phyloP scores from a whole-genome alignment of 2,113 vertebrate genomes.

The Hippocampus mohnikei region DNA sequence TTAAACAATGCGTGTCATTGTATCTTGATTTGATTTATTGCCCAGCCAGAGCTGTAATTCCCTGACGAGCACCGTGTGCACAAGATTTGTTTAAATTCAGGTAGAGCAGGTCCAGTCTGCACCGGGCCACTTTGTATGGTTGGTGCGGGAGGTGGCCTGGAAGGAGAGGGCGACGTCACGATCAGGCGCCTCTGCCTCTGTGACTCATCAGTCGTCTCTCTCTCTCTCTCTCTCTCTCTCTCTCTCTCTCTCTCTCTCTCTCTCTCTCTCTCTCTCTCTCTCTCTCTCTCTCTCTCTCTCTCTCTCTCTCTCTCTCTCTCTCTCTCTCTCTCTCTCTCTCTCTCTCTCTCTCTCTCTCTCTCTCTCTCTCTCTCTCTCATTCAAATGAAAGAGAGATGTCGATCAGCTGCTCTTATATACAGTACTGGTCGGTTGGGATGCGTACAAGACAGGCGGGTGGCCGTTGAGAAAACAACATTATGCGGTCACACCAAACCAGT shows the following conservation, averaged over 20 bases:
- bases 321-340: not conserved
- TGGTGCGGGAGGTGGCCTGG: conserved; percentile 18
- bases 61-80: not conserved
- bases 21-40: not conserved
- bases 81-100: not conserved
- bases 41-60: not conserved
- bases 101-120: not conserved
- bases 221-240: not conserved
- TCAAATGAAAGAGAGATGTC: too few species aligned
- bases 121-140: not conserved
- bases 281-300: not conserved
- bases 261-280: not conserved
- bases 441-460: not conserved
- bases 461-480: conserved; percentile 21
- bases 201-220: conserved; percentile 53
- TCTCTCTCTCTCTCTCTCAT: not conserved
- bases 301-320: not conserved
- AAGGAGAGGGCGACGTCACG: conserved; percentile 54
- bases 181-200: conserved; percentile 55
- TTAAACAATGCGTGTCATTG: not conserved
- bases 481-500: conserved; percentile 25
- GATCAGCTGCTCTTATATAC: conserved; percentile 23
- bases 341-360: not conserved
- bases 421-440: conserved; percentile 28
- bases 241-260: not conserved